Evolutionary conservation across 2,113 vertebrate genomes (phyloP).

Genomic region (Corythaixoides concolor): DNA sequence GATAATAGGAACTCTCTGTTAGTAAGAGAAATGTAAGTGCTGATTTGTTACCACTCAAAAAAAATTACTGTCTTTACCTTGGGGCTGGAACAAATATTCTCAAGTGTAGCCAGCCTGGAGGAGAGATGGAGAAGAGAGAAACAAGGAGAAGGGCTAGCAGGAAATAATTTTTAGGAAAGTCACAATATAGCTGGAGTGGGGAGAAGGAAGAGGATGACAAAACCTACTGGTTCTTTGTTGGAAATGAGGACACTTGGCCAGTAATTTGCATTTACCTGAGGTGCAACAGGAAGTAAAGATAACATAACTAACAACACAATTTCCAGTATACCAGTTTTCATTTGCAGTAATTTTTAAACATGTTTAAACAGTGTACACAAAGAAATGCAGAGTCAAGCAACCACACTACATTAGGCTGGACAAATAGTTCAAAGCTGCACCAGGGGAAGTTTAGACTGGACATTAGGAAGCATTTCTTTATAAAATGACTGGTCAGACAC

Average conservation of each 20-base stretch:
- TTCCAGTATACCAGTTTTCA: neutral
- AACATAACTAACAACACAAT: neutral
- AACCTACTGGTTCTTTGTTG: neutral
- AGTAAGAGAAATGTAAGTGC: neutral
- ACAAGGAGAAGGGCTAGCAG: neutral
- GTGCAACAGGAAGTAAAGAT: neutral
- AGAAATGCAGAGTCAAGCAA: neutral
- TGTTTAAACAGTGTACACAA: neutral
- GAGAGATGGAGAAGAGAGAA: neutral
- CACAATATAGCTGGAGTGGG: neutral
- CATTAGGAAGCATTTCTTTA: neutral
- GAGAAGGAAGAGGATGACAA: neutral
- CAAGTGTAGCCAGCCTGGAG: neutral
- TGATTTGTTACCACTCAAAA: constrained; percentile 1
- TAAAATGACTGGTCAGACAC: fast-evolving
- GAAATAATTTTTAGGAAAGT: neutral
- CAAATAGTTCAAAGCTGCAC: neutral
- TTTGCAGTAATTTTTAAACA: neutral
- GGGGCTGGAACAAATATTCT: neutral
- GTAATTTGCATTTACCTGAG: neutral
- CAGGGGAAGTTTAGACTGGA: neutral
- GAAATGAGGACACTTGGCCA: neutral
- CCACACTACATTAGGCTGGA: neutral
- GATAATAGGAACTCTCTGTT: neutral
- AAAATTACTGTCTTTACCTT: neutral